Conservation (phyloP, 2,888 invertebrate species). For the Agriopis aurantiaria region DNA sequence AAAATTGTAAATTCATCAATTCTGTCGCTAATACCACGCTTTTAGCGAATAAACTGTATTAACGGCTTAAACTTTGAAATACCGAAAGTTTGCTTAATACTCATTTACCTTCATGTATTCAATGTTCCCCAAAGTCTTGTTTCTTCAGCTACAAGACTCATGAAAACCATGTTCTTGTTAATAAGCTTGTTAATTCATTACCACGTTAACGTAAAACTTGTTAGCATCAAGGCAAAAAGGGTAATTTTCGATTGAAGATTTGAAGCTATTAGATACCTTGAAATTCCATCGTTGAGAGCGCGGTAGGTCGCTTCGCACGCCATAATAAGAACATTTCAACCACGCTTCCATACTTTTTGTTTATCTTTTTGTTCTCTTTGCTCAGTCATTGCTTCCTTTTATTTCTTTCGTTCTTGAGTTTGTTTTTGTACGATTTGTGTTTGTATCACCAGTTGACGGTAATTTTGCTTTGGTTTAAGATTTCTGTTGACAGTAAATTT, state of each 20-base stretch:
- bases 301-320: constrained; percentile 67
- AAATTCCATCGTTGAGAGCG: constrained; percentile 39
- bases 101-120: constrained; percentile 1
- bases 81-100: neutral
- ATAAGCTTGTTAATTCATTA: constrained; percentile 22
- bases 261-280: constrained; percentile 19
- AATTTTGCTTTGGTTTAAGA: constrained; percentile 44
- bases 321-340: constrained; percentile 76
- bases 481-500: constrained; percentile 31
- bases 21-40: too few relatives aligned
- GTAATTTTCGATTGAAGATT: too few relatives aligned
- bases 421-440: constrained; percentile 55
- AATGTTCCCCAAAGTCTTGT: constrained; percentile 7
- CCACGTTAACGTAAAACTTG: constrained; percentile 7
- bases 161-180: constrained; percentile 12
- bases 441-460: constrained; percentile 43
- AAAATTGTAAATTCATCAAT: too few relatives aligned
- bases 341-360: constrained; percentile 51
- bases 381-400: constrained; percentile 60
- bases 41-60: neutral
- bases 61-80: neutral
- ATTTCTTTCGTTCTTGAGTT: constrained; percentile 36
- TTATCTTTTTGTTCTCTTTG: constrained; percentile 53
- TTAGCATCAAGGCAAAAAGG: constrained; percentile 6
- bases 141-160: constrained; percentile 10